Evolutionary conservation across 2,888 invertebrate species (phyloP), one percentile per base, ranked within the genome.

Genomic region (Caenorhabditis angaria): DNA sequence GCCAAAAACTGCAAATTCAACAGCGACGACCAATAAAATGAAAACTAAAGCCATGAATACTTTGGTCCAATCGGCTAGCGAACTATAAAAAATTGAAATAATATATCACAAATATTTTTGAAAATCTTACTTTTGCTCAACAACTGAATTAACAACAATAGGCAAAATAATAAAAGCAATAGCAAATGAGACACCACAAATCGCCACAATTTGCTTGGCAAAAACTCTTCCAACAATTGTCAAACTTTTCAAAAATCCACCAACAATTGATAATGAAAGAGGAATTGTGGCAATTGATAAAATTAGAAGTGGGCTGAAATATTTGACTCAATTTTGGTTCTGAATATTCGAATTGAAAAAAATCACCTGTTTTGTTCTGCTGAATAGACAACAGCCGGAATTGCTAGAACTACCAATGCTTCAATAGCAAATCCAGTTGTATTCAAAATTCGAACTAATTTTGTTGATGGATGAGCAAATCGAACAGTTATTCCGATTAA

Each of bases 201-300:
- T 69, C 35, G 81, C 50, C 0, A 85, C 61, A 20, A 85, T 81
- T 61, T 79, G 77, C 59, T 84, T 78, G 0, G 85, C 76, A 41
- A 76, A 85, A 54, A 66, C 82, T 58, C 82, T 74, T 53, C 85
- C 85, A 41, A 82, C 82, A 10, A 84, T 56, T 8, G 82, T 80
- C 47, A 80, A 69, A 50, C 82, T 81, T 54, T 82, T 65, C 6
- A 76, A 68, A 63, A 81, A 83, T 41, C 85, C 85, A 28, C 65
- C 61, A 12, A 79, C 73, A 8, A 72, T 65, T 5, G 77, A 48
- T 41, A 85, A 58, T 20, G 81, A 82, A 22, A 85, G 65, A 10
- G 85, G 83, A 24, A 78, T 57, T 24, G 83, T 59, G n/a, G 71
- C 60, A 47, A 81, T 29, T 10, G 70, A 51, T 0, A 83, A 62